Percentiles rank a stretch among this genome's conserved stretches.
phyloP scores from a whole-genome alignment of 2,113 vertebrate species.

The Limanda limanda region DNA sequence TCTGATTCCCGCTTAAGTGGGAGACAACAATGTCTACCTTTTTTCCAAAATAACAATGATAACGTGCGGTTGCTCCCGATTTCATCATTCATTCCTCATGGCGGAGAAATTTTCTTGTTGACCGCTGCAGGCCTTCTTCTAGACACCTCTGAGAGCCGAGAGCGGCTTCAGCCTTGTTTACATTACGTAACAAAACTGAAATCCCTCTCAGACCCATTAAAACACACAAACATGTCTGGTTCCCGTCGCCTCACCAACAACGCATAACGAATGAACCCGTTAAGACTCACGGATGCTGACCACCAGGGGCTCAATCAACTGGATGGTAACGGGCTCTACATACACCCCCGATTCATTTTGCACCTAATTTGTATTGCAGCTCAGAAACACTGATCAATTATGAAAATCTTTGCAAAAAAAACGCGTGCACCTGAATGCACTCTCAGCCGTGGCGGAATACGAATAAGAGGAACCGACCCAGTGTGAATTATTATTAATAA shows the following conservation, averaged over 20 bases:
- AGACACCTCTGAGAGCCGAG: conserved; percentile 27
- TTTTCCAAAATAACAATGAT: conserved; percentile 34
- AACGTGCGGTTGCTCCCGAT: conserved; percentile 50
- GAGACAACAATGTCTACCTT: conserved; percentile 28
- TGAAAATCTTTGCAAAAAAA: conserved; percentile 35
- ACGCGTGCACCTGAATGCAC: conserved; percentile 19
- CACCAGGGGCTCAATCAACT: conserved; percentile 25
- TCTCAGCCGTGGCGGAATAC: conserved; percentile 23
- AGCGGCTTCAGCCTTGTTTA: conserved; percentile 34
- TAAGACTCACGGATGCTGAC: conserved; percentile 35
- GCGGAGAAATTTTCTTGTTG: conserved; percentile 27
- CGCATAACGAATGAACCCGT: conserved; percentile 58
- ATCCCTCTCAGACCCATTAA: conserved; percentile 59
- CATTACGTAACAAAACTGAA: conserved; percentile 41
- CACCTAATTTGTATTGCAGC: conserved; percentile 53
- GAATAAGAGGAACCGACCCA: conserved; percentile 25
- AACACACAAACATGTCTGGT: conserved; percentile 36
- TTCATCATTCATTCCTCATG: conserved; percentile 64
- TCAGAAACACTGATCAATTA: conserved; percentile 47
- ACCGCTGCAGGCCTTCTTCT: conserved; percentile 32
- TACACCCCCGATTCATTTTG: conserved; percentile 51
- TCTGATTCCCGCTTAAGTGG: conserved; percentile 23
- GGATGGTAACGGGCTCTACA: conserved; percentile 45
- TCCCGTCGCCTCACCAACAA: conserved; percentile 61
- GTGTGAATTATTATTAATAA: conserved; percentile 44